These are phyloP conservation scores for Porites divaricata DNA, from an alignment of 92 coral and sea anemone species.

Conservation along the genomic window DNA sequence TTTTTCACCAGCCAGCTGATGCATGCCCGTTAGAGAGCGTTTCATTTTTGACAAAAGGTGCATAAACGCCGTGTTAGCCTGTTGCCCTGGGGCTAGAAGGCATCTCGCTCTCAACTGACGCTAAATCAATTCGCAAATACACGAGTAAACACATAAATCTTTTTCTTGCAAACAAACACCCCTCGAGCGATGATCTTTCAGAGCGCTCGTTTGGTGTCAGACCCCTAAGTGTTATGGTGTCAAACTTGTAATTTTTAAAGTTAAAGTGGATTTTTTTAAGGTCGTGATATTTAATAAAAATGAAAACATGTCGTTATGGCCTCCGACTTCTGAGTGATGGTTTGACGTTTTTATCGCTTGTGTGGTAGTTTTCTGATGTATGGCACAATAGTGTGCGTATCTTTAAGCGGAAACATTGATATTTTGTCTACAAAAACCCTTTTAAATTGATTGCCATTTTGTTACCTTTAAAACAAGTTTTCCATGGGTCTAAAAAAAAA, in stretches of 20 bases:
- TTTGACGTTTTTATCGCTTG: constrained; percentile 29
- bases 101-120: constrained; percentile 7
- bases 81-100: constrained; percentile 43
- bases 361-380: background rate
- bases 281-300: background rate
- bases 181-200: background rate
- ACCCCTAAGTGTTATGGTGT: constrained; percentile 2
- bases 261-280: background rate
- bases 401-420: constrained; percentile 16
- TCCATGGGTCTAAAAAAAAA: background rate
- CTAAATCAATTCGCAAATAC: constrained; percentile 11
- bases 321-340: constrained; percentile 4
- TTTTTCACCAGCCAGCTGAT: background rate
- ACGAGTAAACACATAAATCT: constrained; percentile 28
- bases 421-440: constrained; percentile 21
- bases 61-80: background rate
- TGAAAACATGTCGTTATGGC: constrained; percentile 7
- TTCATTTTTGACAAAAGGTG: background rate
- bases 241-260: background rate
- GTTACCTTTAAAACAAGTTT: background rate
- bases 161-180: constrained; percentile 9
- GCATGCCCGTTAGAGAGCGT: background rate
- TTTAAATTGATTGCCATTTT: constrained; percentile 16
- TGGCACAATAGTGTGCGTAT: background rate
- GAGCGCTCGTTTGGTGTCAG: background rate